Conservation (phyloP, 2,113 vertebrate genomes). For the Coptodon rendalli region DNA sequence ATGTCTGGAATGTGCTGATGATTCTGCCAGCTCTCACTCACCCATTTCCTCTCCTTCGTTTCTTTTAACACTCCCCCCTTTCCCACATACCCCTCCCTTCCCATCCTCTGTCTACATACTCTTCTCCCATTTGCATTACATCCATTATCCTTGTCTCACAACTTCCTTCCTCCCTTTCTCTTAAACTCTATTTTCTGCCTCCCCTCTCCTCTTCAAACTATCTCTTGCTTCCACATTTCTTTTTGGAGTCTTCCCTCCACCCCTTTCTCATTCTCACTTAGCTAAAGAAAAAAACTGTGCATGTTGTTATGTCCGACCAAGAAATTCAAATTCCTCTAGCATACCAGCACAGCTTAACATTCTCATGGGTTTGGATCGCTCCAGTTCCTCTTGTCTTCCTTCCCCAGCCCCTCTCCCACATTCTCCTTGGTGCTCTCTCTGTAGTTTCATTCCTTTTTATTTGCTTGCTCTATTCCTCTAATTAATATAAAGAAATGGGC, state of each 20-base stretch:
- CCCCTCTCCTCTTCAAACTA: not conserved
- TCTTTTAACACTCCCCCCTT: not conserved
- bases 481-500: not conserved
- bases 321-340: constrained; percentile 52
- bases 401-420: constrained; percentile 25
- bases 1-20: constrained; percentile 36
- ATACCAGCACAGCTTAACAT: constrained; percentile 65
- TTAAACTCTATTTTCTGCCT: not conserved
- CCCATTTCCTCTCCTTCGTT: not conserved
- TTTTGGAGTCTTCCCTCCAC: not conserved
- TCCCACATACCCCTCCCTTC: not conserved
- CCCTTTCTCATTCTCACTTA: not conserved
- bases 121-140: not conserved
- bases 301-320: not conserved
- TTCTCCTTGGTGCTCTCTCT: not conserved
- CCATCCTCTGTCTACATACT: not conserved
- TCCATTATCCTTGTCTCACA: not conserved
- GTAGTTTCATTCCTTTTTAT: not conserved
- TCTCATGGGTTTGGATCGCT: constrained; percentile 56
- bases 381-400: constrained; percentile 55
- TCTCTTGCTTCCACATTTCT: not conserved
- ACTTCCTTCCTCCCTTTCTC: constrained; percentile 23
- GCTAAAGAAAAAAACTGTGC: not conserved
- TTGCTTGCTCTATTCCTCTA: not conserved
- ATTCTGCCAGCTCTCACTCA: not conserved